Evolutionary conservation across 2,888 invertebrate genomes (phyloP), one percentile per base, ranked within the genome.

Genomic region (Hyles lineata): DNA sequence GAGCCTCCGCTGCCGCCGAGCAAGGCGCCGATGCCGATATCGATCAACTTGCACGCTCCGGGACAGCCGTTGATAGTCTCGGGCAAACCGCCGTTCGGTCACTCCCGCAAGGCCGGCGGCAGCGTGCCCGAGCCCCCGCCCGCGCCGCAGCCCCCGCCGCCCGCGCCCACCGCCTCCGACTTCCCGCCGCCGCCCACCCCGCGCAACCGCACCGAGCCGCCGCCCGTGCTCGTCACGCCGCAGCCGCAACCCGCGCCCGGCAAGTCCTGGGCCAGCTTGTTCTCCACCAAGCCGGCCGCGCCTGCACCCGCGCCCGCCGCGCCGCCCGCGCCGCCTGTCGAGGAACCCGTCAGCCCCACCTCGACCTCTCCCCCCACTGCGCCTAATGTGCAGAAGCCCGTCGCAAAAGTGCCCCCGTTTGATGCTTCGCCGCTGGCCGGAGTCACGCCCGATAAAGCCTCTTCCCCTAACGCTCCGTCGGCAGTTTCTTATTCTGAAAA

Each of bases 261-360:
- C 75, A 94, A 96, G 71, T 96, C 96, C 0, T 97, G 97, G 97
- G 96, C 96, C 1, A 96, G 96, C 87, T 84, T 97, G 21, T 96
- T 97, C 87, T 95, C 93, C 3, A 95, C 82, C 74, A 93, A 93
- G 79, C 72, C 86, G 0, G 80, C 85, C 32, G 73, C 81, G 2
- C 77, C 84, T 3, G 75, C 83, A 0, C 79, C 79, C 7, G 63
- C 73, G 6, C 80, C 85, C 0, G 76, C 80, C 4, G 75, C 81
- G 0, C 86, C 85, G 0, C 85, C 88, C 0, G 72, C 85, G 0
- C 77, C 84, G 1, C 80, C 86, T 9, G 74, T 82, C 0, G 92
- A 93, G 55, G 93, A 93, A 75, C 91, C 90, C 0, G 73, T 88
- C 0, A 90, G 88, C 72, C 92, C 95, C 1, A 88, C 90, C 0